Evolutionary conservation across 2,113 vertebrate species (phyloP), one percentile per base, ranked within the genome.

Genomic region (Tenebrosternarchus preto): DNA sequence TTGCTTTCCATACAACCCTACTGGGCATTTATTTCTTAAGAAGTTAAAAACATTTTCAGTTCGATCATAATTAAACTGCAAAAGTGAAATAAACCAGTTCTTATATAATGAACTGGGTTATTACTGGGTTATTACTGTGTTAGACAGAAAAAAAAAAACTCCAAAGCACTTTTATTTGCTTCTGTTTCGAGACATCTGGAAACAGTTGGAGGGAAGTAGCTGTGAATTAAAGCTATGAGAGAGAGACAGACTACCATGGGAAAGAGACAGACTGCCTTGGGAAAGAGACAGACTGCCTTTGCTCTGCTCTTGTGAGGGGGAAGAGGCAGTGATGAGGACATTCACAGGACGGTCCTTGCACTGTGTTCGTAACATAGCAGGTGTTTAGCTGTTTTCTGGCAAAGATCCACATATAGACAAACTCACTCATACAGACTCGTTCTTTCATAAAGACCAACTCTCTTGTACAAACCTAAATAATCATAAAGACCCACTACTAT

Each of bases 171-270:
- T 81, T 83, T 83, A 84, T 80, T 80, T 67, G 64, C 82, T 75
- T 64, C 77, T 80, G 80, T 80, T 68, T 73, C 73, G 73, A 77
- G 61, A 86, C 85, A 86, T 84, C 79, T 84, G 85, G 82, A 84
- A 86, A 29, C 76, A 68, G 72, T 86, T 78, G 71, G 61, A 76
- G 29, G 80, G 74, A 86, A 56, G 64, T 71, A 80, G 61, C 80
- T 84, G 66, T 80, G 82, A 84, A 84, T 84, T 77, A 84, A 75
- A 80, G 74, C 74, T 73, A 73, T 78, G 77, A 68, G 67, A 68
- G 66, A 76, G 64, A 80, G 77, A 71, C 43, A 66, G 60, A 46
- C 43, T 12, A 12, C 43, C 43, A 11, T 50, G 33, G 33, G 33
- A 36, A 36, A 36, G 64, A 80, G 77, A 71, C 43, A 66, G 60